Base-by-base conservation (phyloP, 2,797 vertebrate species). In the Phaenicophaeus curvirostris region DNA sequence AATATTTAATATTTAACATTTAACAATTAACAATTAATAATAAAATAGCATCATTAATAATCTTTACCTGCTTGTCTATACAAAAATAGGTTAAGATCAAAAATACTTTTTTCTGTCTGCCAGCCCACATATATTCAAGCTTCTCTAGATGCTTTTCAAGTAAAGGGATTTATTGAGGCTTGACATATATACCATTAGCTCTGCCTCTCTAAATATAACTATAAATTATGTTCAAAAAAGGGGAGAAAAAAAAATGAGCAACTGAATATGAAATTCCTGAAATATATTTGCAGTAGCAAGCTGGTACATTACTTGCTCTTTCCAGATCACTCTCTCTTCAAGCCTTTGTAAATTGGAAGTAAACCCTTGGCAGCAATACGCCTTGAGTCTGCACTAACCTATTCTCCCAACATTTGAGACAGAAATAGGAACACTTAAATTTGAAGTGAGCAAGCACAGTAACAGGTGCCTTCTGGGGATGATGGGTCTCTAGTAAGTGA, bases 351-450 rank as follows among this genome's bases (percentile, higher is more conserved):
- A 95, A 90, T 81, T 88, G 59, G 37, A 93, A 84, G 73, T 69
- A 94, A 94, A 94, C 9, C 39, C 44, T 89, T 93, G 79, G 93
- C 87, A 94, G 53, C 69, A 85, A 65, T 72, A 92, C 1, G 23
- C 61, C 87, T 71, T 72, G 39, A 95, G 72, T 93, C 85, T 92
- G 75, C 85, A 90, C 68, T 89, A 89, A 83, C 76, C 51, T 87
- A 16, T 80, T 85, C 78, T 87, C 85, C 55, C 55, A 91, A 44
- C 42, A 55, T 72, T 46, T 79, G 46, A 78, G 66, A 66, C 73
- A 92, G 79, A 96, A 96, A 92, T 91, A 94, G 76, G 87, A 96
- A 59, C 71, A 94, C 85, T 95, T 78, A 87, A 69, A 89, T 73
- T 83, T 93, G 55, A 91, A 91, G 79, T 72, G 74, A 91, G 74